Evolutionary conservation across 23 tunicate genomes (phyloP), one percentile per base, ranked within the genome.

Genomic region (Halocynthia roretzi): DNA sequence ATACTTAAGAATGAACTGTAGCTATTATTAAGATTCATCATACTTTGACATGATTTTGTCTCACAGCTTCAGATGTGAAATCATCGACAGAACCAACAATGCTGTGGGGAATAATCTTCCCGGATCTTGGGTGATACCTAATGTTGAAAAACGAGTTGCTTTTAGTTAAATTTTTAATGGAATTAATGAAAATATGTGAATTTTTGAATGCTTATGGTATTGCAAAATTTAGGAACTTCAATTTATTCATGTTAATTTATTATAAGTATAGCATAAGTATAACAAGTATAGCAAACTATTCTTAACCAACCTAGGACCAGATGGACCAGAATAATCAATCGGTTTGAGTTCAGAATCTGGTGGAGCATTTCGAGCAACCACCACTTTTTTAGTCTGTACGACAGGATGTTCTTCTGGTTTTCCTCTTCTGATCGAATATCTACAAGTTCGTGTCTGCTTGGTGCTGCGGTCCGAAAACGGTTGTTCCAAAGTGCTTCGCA

Each of bases 361-460:
- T 6, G 90, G 90, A 7, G 97, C 97, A n/a, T 80, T 75, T 52
- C 80, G 57, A 6, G 90, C 97, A n/a, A 91, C 87, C 14, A 91
- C 70, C n/a, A 85, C 22, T 23, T 76, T 68, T 53, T 76, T 89
- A 23, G 78, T 61, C 31, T 54, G 84, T 80, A 79, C 77, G 58
- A 21, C 17, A 40, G 18, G 70, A 21, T 77, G 67, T n/a, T 54
- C 70, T 61, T 76, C 72, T 17, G 93, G 86, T 62, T 77, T 87
- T 19, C 76, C 20, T 77, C 81, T 87, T 7, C 78, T 62, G n/a
- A 87, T 80, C 40, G 70, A 53, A 64, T 81, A 20, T 74, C 78
- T 54, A 82, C 20, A 58, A 5, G 60, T 58, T 56, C 56, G 40
- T 68, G 49, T 53, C 21, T 51, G 74, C 40, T 31, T 83, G 61